A percentile compares a stretch with the other conserved stretches of the same genome.
phyloP scores from a whole-genome alignment of 2,888 invertebrate species.

The Camptogramma bilineatum region DNA sequence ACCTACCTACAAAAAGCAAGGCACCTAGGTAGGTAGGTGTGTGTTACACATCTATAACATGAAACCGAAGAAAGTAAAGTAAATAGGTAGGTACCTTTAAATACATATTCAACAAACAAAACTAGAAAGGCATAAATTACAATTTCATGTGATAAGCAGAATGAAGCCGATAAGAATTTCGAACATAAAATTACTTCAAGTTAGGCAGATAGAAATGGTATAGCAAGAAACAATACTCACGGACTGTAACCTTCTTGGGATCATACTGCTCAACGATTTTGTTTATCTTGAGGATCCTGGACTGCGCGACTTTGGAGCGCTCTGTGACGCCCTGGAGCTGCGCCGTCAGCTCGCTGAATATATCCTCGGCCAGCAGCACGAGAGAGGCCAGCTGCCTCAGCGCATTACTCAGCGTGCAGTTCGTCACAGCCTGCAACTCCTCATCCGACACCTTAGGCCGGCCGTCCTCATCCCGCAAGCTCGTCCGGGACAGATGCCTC shows the following conservation, averaged over 20 bases:
- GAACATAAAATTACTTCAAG: not conserved
- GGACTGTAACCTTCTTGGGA: constrained; percentile 96
- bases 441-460: constrained; percentile 87
- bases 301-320: constrained; percentile 89
- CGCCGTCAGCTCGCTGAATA: constrained; percentile 92
- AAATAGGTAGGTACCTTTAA: not conserved
- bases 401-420: constrained; percentile 93
- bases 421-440: constrained; percentile 94
- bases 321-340: constrained; percentile 91
- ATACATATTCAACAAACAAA: not conserved
- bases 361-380: constrained; percentile 93
- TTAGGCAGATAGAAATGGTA: not conserved
- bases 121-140: not conserved
- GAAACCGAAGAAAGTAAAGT: too few relatives aligned
- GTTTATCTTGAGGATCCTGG: constrained; percentile 89
- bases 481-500: constrained; percentile 90
- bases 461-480: constrained; percentile 86
- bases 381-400: constrained; percentile 94
- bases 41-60: too few relatives aligned
- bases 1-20: too few relatives aligned
- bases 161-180: not conserved
- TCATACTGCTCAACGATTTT: constrained; percentile 90
- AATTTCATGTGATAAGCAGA: not conserved
- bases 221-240: constrained; percentile 87
- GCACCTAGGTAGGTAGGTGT: not conserved